Percentiles rank a stretch among this genome's conserved stretches.
These are phyloP conservation scores for Diacarnus erythraeanus DNA, from an alignment of 37 sponge, comb jelly and placozoan species.

Conservation along the genomic window DNA sequence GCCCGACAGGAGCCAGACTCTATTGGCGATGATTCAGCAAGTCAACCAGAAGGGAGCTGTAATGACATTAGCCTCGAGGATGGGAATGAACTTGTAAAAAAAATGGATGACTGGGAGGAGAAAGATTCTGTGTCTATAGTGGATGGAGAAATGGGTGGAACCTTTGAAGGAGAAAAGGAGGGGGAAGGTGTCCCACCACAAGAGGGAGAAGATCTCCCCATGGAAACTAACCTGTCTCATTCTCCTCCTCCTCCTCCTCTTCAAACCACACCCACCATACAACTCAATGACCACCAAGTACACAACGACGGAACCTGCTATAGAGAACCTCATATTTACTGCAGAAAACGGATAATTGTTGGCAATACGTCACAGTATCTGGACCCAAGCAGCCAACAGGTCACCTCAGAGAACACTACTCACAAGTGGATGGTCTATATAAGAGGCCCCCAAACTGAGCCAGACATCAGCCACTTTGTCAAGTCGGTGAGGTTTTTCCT, in stretches of 20 bases:
- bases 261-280: not conserved
- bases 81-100: not conserved
- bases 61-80: no score
- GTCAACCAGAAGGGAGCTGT: not conserved
- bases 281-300: not conserved
- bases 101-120: not conserved
- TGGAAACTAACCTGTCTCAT: no score
- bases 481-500: conserved; percentile 79
- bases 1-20: not conserved
- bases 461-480: conserved; percentile 65
- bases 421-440: conserved; percentile 97
- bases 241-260: not conserved
- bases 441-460: conserved; percentile 51
- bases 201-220: not conserved
- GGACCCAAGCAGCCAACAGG: conserved; percentile 16
- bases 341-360: conserved; percentile 63
- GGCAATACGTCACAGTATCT: conserved; percentile 87
- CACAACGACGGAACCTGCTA: not conserved
- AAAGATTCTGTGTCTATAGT: not conserved
- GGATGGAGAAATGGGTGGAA: not conserved
- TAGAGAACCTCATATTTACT: conserved; percentile 21
- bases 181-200: not conserved
- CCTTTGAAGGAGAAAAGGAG: not conserved
- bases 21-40: not conserved
- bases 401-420: conserved; percentile 55